These are phyloP conservation scores for Mycteria americana DNA, from an alignment of 2,797 vertebrate species.

Conservation along the genomic window DNA sequence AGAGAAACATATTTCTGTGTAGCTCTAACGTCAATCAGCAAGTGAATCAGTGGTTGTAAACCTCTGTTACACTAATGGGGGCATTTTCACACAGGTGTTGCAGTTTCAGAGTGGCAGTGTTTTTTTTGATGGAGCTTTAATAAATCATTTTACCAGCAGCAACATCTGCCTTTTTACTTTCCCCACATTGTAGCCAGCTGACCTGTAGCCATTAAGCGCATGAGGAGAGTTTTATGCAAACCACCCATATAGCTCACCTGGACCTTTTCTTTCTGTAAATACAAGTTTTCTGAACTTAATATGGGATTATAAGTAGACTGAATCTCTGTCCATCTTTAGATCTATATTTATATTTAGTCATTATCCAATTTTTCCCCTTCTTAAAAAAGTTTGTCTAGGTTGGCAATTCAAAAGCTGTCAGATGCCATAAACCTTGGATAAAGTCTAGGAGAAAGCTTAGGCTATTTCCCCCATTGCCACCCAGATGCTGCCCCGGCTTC, in stretches of 20 bases:
- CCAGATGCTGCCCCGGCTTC: background rate
- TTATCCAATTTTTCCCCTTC: background rate
- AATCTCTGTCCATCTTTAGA: background rate
- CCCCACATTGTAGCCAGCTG: background rate
- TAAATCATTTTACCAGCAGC: background rate
- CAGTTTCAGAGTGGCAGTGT: background rate
- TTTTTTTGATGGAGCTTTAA: background rate
- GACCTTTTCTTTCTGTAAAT: background rate
- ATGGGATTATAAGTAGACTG: background rate
- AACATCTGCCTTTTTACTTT: constrained; percentile 3
- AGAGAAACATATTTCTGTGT: background rate
- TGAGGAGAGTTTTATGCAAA: background rate
- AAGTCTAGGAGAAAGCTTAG: background rate
- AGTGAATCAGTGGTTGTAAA: background rate
- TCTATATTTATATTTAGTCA: background rate
- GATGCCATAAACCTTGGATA: background rate
- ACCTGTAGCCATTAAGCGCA: background rate
- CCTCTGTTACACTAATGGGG: background rate
- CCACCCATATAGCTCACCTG: background rate
- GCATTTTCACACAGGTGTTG: background rate
- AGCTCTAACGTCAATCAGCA: background rate
- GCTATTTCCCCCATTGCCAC: background rate
- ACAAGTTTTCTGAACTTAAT: background rate
- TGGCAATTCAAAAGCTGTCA: background rate
- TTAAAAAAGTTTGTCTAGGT: background rate